These are phyloP conservation scores for Cerastis rubricosa DNA, from an alignment of 2,888 invertebrate species.

Conservation along the genomic window DNA sequence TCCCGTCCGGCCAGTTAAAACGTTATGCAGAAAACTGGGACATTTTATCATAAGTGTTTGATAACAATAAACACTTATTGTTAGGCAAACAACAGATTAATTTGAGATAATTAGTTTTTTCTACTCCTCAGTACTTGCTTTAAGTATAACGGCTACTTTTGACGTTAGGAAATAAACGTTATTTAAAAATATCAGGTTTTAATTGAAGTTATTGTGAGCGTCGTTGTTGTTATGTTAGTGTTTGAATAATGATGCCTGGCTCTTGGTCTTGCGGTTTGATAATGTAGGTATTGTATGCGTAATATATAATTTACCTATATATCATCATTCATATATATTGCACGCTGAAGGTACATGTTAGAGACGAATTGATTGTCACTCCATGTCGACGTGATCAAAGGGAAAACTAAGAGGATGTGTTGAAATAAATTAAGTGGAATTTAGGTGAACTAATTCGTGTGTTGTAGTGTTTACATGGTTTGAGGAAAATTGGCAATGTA, in stretches of 20 bases:
- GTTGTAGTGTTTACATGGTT: not conserved
- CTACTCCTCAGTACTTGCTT: not conserved
- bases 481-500: not conserved
- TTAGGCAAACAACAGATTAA: constrained; percentile 49
- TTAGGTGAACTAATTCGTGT: constrained; percentile 3
- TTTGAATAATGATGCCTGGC: constrained; percentile 42
- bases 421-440: not conserved
- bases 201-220: constrained; percentile 26
- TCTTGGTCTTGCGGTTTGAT: constrained; percentile 23
- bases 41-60: constrained; percentile 45
- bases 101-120: not conserved
- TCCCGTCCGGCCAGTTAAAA: constrained; percentile 42
- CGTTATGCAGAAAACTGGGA: constrained; percentile 52
- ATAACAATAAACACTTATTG: constrained; percentile 44
- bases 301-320: constrained; percentile 18
- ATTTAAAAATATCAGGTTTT: not conserved
- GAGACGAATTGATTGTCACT: constrained; percentile 26
- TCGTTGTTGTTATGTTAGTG: constrained; percentile 19
- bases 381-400: constrained; percentile 17
- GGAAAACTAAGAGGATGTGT: constrained; percentile 15
- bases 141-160: not conserved
- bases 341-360: constrained; percentile 21
- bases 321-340: constrained; percentile 15
- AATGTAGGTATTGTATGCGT: constrained; percentile 28
- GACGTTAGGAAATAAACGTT: not conserved